These are phyloP conservation scores for Mimumesa dahlbomi DNA, from an alignment of 2,888 invertebrate genomes.

Conservation along the genomic window DNA sequence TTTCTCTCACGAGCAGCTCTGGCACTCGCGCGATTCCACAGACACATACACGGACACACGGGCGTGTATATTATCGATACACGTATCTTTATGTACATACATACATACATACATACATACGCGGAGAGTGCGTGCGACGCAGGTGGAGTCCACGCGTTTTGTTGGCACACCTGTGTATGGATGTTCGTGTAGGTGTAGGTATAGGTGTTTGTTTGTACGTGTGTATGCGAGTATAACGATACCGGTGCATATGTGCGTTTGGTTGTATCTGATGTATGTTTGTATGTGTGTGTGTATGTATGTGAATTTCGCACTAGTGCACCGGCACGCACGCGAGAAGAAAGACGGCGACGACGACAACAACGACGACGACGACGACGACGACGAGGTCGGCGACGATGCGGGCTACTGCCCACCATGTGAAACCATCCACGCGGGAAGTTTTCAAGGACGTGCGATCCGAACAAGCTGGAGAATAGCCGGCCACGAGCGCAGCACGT, in stretches of 20 bases:
- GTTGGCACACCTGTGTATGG: background rate
- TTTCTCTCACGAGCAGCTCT: background rate
- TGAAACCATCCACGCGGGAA: conserved; percentile 24
- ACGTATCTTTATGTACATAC: conserved; percentile 35
- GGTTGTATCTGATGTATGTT: background rate
- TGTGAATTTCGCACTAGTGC: conserved; percentile 19
- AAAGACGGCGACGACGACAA: conserved; percentile 31
- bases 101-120: conserved; percentile 53
- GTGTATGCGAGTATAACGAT: background rate
- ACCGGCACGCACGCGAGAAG: conserved; percentile 31
- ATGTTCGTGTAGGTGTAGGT: conserved; percentile 13
- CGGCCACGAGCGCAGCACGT: background rate
- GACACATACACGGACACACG: no score
- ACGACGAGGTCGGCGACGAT: conserved; percentile 25
- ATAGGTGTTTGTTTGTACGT: background rate
- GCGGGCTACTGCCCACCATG: conserved; percentile 35
- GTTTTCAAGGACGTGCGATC: conserved; percentile 62
- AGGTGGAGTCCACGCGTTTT: conserved; percentile 24
- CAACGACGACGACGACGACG: conserved; percentile 28
- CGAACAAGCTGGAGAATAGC: background rate
- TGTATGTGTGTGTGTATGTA: conserved; percentile 1
- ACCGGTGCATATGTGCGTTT: background rate
- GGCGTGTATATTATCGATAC: no score
- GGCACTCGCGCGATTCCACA: no score
- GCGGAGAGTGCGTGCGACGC: conserved; percentile 34